Evolutionary conservation across 1,140 invertebrate species (phyloP), one percentile per base, ranked within the genome.

Genomic region (Ridgeia piscesae): DNA sequence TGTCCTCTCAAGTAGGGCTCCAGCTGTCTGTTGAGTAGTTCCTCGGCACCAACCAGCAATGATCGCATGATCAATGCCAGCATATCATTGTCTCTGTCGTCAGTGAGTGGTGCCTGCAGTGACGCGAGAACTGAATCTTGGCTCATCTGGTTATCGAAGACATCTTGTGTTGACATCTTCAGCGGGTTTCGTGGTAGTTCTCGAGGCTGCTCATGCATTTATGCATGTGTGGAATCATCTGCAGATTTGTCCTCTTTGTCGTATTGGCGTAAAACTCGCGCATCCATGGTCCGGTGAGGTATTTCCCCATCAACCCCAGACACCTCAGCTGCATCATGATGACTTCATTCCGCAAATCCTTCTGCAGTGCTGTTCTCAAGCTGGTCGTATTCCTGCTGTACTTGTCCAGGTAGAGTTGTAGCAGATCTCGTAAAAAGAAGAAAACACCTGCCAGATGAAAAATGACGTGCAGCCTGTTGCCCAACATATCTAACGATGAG

Each of bases 291-390:
- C 91, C 91, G 6, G 91, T 6, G 11, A 91, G 34, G 14, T 48
- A 33, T 48, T 91, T 91, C 34, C 91, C 91, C 4, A 91, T 50
- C n/a, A 91, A 50, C 34, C 91, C 91, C 6, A 91, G 91, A 48
- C 34, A 33, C 17, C 21, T 6, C 58, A 77, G 27, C 34, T 91
- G 34, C 33, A 33, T 6, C 1, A 35, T 91, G 91, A 50, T 50
- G 11, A 50, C n/a, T 14, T 6, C 6, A 91, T 50, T 6, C 33
- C 33, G 9, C 17, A 91, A 91, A n/a, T 91, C 91, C 34, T 35
- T 50, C 17, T 91, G 58, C 58, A 77, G 27, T 77, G 58, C 58
- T 21, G 91, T 42, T 50, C 17, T 35, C 34, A 91, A 34, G 21
- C 9, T 9, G 21, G 34, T 48, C 21, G 4, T 33, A n/a, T 35